Conservation (phyloP, 1,140 invertebrate species). For the Bicyclus anynana region DNA sequence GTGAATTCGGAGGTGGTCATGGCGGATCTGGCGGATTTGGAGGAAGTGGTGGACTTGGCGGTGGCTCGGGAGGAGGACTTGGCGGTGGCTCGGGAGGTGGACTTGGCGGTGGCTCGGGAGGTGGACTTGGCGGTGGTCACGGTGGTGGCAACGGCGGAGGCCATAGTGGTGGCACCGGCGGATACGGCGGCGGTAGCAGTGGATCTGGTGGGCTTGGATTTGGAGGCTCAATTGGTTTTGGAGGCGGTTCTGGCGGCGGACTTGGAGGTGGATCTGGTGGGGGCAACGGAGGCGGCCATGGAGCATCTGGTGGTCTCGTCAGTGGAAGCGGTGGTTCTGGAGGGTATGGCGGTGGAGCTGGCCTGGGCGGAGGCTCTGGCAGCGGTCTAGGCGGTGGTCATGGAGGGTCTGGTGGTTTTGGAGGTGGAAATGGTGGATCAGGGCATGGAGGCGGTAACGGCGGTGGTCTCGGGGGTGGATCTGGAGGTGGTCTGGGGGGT, state of each 20-base stretch:
- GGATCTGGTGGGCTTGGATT: slow-evolving; percentile 6
- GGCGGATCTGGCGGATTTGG: slow-evolving; percentile 23
- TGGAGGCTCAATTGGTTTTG: slow-evolving; percentile 15
- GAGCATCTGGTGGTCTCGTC: slow-evolving; percentile 23
- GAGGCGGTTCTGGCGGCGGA: slow-evolving; percentile 20
- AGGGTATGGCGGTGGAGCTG: slow-evolving; percentile 21
- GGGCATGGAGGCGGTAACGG: slow-evolving; percentile 16
- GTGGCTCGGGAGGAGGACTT: slow-evolving; percentile 12
- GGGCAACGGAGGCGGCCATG: slow-evolving; percentile 16
- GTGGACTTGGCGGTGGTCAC: slow-evolving; percentile 19
- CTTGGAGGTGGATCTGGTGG: slow-evolving; percentile 29
- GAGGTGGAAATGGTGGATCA: slow-evolving; percentile 20
- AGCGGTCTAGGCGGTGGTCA: slow-evolving; percentile 18
- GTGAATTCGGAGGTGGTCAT: slow-evolving; percentile 17
- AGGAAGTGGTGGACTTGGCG: neutral
- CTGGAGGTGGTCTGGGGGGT: slow-evolving; percentile 22
- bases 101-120: slow-evolving; percentile 16
- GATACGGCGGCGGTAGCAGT: slow-evolving; percentile 17
- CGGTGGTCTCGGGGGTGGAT: slow-evolving; percentile 21
- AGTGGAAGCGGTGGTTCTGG: slow-evolving; percentile 21
- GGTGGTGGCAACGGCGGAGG: slow-evolving; percentile 25
- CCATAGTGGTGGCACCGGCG: no score
- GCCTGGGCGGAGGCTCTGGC: slow-evolving; percentile 13
- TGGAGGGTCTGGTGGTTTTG: slow-evolving; percentile 16
- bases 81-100: slow-evolving; percentile 13